Conservation (phyloP, 2,797 vertebrate genomes). For the Gambelia wislizenii region DNA sequence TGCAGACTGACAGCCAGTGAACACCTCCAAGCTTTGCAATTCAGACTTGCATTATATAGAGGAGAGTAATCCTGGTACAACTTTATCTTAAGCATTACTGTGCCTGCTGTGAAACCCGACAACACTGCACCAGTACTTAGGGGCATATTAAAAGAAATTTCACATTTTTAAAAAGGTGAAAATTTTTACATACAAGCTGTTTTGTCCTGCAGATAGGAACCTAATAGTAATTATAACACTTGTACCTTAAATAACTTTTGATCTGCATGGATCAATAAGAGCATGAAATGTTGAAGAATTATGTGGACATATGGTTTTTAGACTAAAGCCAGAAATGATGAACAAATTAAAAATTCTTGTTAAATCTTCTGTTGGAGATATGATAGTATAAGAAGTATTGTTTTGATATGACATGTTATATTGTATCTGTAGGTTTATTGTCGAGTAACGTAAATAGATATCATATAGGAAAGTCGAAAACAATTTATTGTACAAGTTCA, state of each 20-base stretch:
- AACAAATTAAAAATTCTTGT: too few relatives aligned
- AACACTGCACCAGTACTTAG: not conserved
- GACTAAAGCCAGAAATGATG: too few relatives aligned
- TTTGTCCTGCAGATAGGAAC: not conserved
- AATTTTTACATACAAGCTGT: not conserved
- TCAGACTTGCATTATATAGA: constrained; percentile 26
- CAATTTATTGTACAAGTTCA: too few relatives aligned
- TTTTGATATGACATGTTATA: too few relatives aligned
- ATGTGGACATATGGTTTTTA: too few relatives aligned
- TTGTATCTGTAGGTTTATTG: too few relatives aligned
- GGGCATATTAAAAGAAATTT: not conserved
- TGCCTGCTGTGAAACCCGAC: not conserved
- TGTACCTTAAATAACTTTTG: not conserved
- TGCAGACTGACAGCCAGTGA: constrained; percentile 55
- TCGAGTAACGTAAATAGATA: too few relatives aligned
- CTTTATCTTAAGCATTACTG: not conserved
- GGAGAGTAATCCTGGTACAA: constrained; percentile 22
- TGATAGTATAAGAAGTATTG: too few relatives aligned
- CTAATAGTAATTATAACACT: not conserved
- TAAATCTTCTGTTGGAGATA: too few relatives aligned
- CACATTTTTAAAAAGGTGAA: not conserved
- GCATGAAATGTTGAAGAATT: not conserved
- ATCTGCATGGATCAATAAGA: not conserved
- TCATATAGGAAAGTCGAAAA: too few relatives aligned
- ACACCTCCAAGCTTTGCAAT: constrained; percentile 34